Conservation (phyloP, 2,888 invertebrate species). For the Drosophila mulleri region DNA sequence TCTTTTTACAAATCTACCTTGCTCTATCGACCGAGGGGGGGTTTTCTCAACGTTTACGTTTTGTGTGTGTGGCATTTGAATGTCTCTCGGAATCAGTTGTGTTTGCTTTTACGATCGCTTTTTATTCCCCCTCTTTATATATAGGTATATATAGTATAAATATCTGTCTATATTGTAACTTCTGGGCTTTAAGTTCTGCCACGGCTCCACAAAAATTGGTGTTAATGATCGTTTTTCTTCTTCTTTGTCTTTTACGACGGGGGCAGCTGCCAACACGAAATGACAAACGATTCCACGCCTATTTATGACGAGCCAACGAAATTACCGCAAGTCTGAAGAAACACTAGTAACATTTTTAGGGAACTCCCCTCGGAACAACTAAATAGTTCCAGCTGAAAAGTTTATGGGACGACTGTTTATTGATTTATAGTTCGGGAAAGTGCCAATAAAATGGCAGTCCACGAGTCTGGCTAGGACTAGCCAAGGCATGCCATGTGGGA, state of each 20-base stretch:
- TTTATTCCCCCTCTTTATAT: conserved; percentile 9
- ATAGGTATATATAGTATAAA: not conserved
- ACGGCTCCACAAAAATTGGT: conserved; percentile 39
- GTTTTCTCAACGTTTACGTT: conserved; percentile 27
- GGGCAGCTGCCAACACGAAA: conserved; percentile 47
- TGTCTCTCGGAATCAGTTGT: conserved; percentile 41
- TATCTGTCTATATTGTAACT: conserved; percentile 17
- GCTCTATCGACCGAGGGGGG: not conserved
- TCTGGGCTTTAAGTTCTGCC: not conserved
- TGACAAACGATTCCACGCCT: conserved; percentile 36
- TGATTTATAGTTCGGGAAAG: conserved; percentile 80
- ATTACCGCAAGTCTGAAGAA: conserved; percentile 32
- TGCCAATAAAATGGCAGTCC: conserved; percentile 72
- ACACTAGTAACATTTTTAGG: conserved; percentile 12
- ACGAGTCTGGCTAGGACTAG: conserved; percentile 51
- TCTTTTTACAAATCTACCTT: not conserved
- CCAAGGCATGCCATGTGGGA: not conserved
- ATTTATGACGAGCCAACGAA: conserved; percentile 41
- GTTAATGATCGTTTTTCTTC: conserved; percentile 48
- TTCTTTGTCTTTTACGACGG: conserved; percentile 5
- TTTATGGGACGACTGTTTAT: conserved; percentile 80
- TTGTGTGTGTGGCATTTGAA: conserved; percentile 72
- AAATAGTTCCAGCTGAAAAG: conserved; percentile 53
- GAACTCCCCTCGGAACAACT: conserved; percentile 17
- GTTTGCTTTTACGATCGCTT: conserved; percentile 59